These are phyloP conservation scores for Rhyacichthys aspro DNA, from an alignment of 2,797 vertebrate species.

Conservation along the genomic window DNA sequence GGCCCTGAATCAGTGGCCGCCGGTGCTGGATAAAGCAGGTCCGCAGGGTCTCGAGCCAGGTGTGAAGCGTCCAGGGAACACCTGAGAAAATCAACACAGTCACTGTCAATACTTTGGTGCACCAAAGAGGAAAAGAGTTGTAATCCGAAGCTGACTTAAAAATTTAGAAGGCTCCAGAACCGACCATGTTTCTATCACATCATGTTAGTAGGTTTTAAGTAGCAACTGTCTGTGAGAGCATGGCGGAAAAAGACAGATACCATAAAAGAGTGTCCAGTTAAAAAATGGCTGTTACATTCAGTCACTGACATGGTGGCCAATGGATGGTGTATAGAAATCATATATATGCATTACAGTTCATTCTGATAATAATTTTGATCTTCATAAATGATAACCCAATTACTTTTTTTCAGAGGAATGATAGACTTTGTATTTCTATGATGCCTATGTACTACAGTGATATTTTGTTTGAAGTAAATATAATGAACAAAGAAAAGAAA, in stretches of 20 bases:
- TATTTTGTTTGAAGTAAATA: too few relatives aligned
- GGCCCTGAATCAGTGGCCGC: conserved; percentile 81
- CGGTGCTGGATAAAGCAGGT: conserved; percentile 81
- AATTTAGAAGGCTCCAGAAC: conserved; percentile 39
- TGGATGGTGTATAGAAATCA: background rate
- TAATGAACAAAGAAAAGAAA: too few relatives aligned
- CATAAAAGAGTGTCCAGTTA: background rate
- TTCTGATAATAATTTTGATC: too few relatives aligned
- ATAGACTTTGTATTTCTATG: too few relatives aligned
- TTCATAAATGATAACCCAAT: too few relatives aligned
- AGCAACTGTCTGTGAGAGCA: conserved; percentile 12
- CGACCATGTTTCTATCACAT: conserved; percentile 71
- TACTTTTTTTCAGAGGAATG: too few relatives aligned
- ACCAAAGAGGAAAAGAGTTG: background rate
- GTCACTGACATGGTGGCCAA: background rate
- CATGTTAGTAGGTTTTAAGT: conserved; percentile 31
- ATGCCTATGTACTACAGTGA: too few relatives aligned
- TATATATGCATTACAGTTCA: background rate
- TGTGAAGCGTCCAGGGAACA: conserved; percentile 86
- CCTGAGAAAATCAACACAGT: conserved; percentile 65
- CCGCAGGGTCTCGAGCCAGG: conserved; percentile 84
- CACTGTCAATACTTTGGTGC: conserved; percentile 42
- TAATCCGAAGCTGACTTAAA: background rate
- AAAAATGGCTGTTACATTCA: conserved; percentile 20
- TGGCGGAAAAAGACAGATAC: conserved; percentile 22